Evolutionary conservation across 2,797 vertebrate genomes (phyloP).

Genomic region (Diplodus puntazzo): DNA sequence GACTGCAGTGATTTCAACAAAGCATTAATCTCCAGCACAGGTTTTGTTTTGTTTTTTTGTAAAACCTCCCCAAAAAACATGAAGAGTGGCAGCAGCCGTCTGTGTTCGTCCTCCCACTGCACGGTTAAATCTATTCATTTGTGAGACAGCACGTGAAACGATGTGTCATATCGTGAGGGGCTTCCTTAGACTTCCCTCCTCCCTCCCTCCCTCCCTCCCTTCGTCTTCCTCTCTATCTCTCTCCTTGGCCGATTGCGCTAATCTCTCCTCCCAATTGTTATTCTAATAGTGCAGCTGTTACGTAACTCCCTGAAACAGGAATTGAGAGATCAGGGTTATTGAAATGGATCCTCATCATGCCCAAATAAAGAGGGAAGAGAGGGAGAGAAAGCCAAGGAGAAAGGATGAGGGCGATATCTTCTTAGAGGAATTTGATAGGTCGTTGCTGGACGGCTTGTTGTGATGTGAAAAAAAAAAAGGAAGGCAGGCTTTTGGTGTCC

Average conservation of each 20-base stretch:
- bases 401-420: slow-evolving; percentile 38
- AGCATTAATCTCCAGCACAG: slow-evolving; percentile 28
- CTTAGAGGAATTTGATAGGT: slow-evolving; percentile 59
- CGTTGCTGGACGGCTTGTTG: slow-evolving; percentile 48
- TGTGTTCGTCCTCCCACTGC: slow-evolving; percentile 48
- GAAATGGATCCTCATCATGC: slow-evolving; percentile 69
- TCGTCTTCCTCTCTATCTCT: slow-evolving; percentile 49
- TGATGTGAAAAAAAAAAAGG: slow-evolving; percentile 35
- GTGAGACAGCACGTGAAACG: slow-evolving; percentile 60
- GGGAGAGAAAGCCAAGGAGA: slow-evolving; percentile 15
- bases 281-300: slow-evolving; percentile 80
- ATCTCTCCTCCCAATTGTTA: slow-evolving; percentile 82
- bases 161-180: slow-evolving; percentile 75
- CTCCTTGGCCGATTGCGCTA: slow-evolving; percentile 72
- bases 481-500: slow-evolving; percentile 54
- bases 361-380: slow-evolving; percentile 50
- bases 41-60: slow-evolving; percentile 10
- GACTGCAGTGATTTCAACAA: slow-evolving; percentile 61
- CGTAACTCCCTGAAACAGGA: slow-evolving; percentile 73
- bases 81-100: slow-evolving; percentile 26
- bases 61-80: slow-evolving; percentile 31
- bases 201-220: slow-evolving; percentile 29
- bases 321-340: slow-evolving; percentile 76
- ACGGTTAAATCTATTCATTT: slow-evolving; percentile 44
- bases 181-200: slow-evolving; percentile 71